Percentiles rank a stretch among this genome's conserved stretches.
Conservation (phyloP, 2,888 invertebrate genomes). For the Anticlea derivata region DNA sequence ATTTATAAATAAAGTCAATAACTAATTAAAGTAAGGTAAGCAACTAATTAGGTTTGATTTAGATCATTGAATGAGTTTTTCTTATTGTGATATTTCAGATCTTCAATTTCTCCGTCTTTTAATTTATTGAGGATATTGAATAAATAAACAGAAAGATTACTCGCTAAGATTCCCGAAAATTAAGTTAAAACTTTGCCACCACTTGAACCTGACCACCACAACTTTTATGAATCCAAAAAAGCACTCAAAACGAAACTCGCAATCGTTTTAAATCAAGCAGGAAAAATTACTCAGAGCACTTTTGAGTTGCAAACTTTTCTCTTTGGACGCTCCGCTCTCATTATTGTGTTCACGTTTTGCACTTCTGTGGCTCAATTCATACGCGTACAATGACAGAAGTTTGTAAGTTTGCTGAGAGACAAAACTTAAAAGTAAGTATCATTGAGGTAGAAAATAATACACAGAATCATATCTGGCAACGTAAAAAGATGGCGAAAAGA, state of each 20-base stretch:
- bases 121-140: no score
- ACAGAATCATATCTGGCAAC: no score
- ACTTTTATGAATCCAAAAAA: conserved; percentile 43
- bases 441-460: no score
- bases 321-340: conserved; percentile 52
- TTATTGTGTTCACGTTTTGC: conserved; percentile 78
- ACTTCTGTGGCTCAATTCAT: conserved; percentile 33
- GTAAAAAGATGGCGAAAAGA: no score
- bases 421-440: background rate
- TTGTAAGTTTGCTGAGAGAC: background rate
- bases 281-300: conserved; percentile 76
- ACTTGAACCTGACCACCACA: conserved; percentile 19
- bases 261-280: conserved; percentile 74
- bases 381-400: background rate
- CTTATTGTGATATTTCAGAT: no score
- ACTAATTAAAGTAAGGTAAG: no score
- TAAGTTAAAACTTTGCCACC: background rate
- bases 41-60: no score
- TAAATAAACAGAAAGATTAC: background rate
- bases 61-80: no score
- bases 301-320: conserved; percentile 73
- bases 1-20: no score
- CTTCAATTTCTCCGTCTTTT: no score
- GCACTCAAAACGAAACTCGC: conserved; percentile 58
- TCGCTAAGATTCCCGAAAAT: no score